Evolutionary conservation across 2,113 vertebrate genomes (phyloP), one percentile per base, ranked within the genome.

Genomic region (Leucopsar rothschildi): DNA sequence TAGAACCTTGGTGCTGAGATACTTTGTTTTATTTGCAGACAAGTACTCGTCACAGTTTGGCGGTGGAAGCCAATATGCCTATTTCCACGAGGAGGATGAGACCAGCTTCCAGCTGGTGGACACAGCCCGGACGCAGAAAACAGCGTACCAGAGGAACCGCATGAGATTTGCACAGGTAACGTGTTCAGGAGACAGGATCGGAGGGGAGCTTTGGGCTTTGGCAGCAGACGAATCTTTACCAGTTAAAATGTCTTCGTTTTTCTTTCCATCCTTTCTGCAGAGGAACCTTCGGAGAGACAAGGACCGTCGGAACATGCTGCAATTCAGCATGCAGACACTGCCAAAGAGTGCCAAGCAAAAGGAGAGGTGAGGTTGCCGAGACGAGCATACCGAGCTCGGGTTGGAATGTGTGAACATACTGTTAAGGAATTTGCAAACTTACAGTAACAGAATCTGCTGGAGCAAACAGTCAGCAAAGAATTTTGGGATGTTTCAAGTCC

Each of bases 341-440:
- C 99, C 99, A 1, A 99, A 99, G 98, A 99, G 99, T 3, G 99
- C 99, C 95, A 99, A 99, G 97, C 99, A 99, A 95, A 99, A 99
- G 87, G 99, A 99, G 97, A 99, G 99, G 99, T 99, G 94, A 98
- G 98, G 18, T 27, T 5, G 20, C 53, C 7, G 33, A 31, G 20
- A 24, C 0, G 0, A 68, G 37, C 4, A 0, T 49, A 6, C 33
- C 0, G 0, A 42, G 11, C 49, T 83, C 19, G 4, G 37, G 25
- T 11, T 91, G 60, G 49, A 82, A 31, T 11, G 11, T 59, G 33
- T 27, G 47, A 83, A 45, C 37, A 4, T 49, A 13, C 7, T 25
- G 61, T 24, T 61, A 40, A 23, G 72, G 64, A 72, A 55, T 56
- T 42, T 69, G 6, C 55, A 37, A 31, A 45, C 29, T 66, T 73